Percentiles rank a stretch among this genome's conserved stretches.
phyloP scores from a whole-genome alignment of 2,888 invertebrate genomes.

The Proisotoma minuta region DNA sequence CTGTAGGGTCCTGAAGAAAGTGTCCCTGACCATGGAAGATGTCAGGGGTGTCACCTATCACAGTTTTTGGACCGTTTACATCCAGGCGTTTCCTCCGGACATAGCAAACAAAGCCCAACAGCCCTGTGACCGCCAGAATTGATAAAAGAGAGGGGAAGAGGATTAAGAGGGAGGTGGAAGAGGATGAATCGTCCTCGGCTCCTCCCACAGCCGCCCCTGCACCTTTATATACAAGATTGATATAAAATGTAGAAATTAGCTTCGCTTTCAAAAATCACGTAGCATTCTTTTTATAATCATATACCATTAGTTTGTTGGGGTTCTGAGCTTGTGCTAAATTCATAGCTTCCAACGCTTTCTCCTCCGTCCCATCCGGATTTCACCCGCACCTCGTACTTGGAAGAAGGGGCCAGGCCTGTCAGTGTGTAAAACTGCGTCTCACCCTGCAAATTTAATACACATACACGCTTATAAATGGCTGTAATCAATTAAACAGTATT shows the following conservation, averaged over 20 bases:
- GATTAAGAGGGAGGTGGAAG: constrained; percentile 44
- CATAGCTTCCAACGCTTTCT: constrained; percentile 73
- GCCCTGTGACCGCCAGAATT: constrained; percentile 61
- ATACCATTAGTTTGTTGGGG: neutral
- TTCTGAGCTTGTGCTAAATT: constrained; percentile 74
- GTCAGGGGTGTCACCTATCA: constrained; percentile 44
- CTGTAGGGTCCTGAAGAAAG: too few relatives aligned
- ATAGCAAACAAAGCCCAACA: constrained; percentile 66
- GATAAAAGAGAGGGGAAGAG: constrained; percentile 53
- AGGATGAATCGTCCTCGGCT: too few relatives aligned
- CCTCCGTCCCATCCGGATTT: constrained; percentile 84
- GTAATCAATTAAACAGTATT: too few relatives aligned
- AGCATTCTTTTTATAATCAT: too few relatives aligned
- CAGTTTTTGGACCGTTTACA: constrained; percentile 42
- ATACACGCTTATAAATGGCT: too few relatives aligned
- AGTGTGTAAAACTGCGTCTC: constrained; percentile 68
- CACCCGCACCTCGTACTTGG: constrained; percentile 68
- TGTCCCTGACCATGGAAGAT: constrained; percentile 28
- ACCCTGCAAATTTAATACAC: too few relatives aligned
- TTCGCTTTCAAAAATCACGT: neutral
- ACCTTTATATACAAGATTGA: too few relatives aligned
- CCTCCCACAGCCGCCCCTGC: too few relatives aligned
- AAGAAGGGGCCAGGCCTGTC: constrained; percentile 68
- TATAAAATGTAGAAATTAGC: neutral
- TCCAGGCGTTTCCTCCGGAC: constrained; percentile 63